Conservation (phyloP, 2,113 vertebrate species). For the Merops nubicus region DNA sequence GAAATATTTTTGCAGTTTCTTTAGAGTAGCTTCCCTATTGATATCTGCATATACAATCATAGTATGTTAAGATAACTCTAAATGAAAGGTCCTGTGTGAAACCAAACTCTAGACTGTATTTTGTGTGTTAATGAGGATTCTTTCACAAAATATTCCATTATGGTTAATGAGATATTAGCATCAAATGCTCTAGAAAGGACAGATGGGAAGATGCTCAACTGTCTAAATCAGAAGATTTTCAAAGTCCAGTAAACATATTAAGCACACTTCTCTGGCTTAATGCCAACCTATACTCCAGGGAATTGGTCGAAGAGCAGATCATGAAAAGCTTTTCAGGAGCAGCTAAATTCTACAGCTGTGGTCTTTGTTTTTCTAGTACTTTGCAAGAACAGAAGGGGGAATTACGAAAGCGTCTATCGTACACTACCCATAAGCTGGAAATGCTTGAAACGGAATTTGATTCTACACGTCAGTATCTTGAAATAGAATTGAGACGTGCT, state of each 20-base stretch:
- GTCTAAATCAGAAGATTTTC: constrained; percentile 24
- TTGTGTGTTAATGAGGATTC: neutral
- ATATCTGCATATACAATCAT: neutral
- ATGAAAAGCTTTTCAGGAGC: constrained; percentile 14
- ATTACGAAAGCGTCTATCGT: constrained; percentile 92
- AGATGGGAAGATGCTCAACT: constrained; percentile 29
- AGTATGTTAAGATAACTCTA: neutral
- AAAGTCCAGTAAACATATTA: constrained; percentile 33
- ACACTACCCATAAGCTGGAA: constrained; percentile 93
- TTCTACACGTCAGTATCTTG: constrained; percentile 93
- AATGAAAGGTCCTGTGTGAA: neutral
- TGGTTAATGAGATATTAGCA: constrained; percentile 6
- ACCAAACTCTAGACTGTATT: neutral
- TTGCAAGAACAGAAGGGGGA: constrained; percentile 96
- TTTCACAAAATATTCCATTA: neutral
- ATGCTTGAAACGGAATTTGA: constrained; percentile 94
- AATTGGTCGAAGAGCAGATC: constrained; percentile 15
- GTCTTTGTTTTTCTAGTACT: constrained; percentile 83
- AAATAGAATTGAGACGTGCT: constrained; percentile 92
- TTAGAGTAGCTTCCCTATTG: neutral
- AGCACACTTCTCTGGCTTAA: constrained; percentile 10
- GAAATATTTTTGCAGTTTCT: neutral
- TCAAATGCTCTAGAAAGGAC: neutral
- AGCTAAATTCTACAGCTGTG: constrained; percentile 60
- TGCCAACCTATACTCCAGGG: neutral